Evolutionary conservation across 2,888 invertebrate genomes (phyloP).

Genomic region (Lordiphosa fenestrarum): DNA sequence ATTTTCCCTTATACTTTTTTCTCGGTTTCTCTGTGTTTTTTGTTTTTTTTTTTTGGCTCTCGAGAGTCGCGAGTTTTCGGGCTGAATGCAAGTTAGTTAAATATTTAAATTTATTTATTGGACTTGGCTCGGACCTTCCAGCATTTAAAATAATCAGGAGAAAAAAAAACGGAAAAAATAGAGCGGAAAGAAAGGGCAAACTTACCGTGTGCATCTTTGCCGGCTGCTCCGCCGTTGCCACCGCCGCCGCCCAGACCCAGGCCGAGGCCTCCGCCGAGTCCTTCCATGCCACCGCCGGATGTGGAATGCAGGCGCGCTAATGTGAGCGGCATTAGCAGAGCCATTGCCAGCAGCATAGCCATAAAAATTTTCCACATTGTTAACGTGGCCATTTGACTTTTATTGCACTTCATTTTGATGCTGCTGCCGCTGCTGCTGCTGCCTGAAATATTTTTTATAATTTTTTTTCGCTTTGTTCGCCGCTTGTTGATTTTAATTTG

Average conservation of each 20-base stretch:
- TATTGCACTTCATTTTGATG: constrained; percentile 78
- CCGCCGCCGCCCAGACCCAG: constrained; percentile 31
- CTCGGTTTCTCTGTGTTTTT: too few species aligned
- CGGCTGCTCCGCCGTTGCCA: constrained; percentile 55
- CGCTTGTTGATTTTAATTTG: constrained; percentile 74
- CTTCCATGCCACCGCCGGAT: constrained; percentile 49
- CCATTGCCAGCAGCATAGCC: constrained; percentile 63
- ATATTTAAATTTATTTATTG: constrained; percentile 72
- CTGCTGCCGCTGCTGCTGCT: constrained; percentile 12
- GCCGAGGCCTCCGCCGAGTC: constrained; percentile 30
- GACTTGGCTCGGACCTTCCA: constrained; percentile 24
- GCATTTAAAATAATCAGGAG: constrained; percentile 67
- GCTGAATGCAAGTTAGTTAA: constrained; percentile 51
- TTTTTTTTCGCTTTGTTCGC: constrained; percentile 32
- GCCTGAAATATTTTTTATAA: constrained; percentile 32
- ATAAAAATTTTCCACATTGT: constrained; percentile 79
- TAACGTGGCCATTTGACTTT: constrained; percentile 79
- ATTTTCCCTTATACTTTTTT: constrained; percentile 21
- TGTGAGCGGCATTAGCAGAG: constrained; percentile 65
- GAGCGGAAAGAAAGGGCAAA: constrained; percentile 32
- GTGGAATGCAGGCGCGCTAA: constrained; percentile 75
- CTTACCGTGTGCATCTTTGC: constrained; percentile 79
- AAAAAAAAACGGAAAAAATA: constrained; percentile 21
- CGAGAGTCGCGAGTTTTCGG: constrained; percentile 23
- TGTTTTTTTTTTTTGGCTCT: constrained; percentile 15